phyloP scores from a whole-genome alignment of 2,113 vertebrate genomes.

The Ctenomys sociabilis region DNA sequence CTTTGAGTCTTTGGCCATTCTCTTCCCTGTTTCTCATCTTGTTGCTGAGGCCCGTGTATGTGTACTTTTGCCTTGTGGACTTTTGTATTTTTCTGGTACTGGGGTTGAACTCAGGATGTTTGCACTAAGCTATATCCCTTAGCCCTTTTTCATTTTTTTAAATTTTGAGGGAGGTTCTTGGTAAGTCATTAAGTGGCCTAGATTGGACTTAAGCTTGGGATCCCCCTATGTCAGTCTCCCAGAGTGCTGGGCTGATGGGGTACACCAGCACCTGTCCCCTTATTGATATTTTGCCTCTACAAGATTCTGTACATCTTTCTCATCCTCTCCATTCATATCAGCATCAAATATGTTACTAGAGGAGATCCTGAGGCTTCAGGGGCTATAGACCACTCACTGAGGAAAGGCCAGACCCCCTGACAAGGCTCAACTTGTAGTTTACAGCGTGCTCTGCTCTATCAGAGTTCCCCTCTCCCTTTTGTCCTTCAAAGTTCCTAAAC shows the following conservation, averaged over 20 bases:
- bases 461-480: neutral
- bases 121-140: neutral
- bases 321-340: neutral
- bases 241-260: neutral
- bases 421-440: neutral
- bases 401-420: neutral
- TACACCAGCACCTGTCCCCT: neutral
- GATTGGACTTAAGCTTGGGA: neutral
- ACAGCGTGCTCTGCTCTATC: neutral
- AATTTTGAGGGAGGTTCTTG: neutral
- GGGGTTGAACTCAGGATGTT: neutral
- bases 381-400: accelerated
- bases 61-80: neutral
- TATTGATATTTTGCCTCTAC: neutral
- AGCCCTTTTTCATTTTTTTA: neutral
- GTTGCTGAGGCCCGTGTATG: neutral
- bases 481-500: neutral
- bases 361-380: neutral
- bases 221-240: neutral
- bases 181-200: neutral
- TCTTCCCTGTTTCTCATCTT: neutral
- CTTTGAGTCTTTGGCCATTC: slow-evolving; percentile 1
- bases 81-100: neutral
- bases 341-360: neutral
- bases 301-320: neutral